Evolutionary conservation across 1,140 invertebrate species (phyloP).

Genomic region (Penaeus vannamei): DNA sequence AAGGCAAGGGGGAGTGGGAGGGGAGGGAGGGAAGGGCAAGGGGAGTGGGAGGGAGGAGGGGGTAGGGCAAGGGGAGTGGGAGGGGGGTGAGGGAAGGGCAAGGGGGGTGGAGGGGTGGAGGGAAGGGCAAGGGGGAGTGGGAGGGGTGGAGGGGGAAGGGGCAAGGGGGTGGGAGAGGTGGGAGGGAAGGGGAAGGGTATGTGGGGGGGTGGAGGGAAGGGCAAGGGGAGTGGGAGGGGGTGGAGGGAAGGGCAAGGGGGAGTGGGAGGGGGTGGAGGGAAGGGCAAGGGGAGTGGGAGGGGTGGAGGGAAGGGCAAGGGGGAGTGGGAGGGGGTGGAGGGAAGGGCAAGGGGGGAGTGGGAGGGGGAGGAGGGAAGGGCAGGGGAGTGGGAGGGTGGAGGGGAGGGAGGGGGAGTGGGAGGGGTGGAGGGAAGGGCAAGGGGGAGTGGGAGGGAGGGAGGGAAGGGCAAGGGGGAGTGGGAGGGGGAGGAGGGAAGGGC

Average conservation of each 20-base stretch:
- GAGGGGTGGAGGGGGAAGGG: not conserved
- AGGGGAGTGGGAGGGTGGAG: not conserved
- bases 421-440: no score
- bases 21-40: not conserved
- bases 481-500: not conserved
- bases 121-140: no score
- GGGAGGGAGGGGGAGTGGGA: not conserved
- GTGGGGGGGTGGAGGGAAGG: not conserved
- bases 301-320: not conserved
- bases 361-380: not conserved
- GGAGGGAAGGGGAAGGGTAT: no score
- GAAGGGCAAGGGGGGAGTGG: not conserved
- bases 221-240: not conserved
- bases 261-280: not conserved
- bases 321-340: no score
- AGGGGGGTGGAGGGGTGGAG: no score
- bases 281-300: no score
- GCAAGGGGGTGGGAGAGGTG: not conserved
- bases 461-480: not conserved
- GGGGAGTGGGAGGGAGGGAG: not conserved
- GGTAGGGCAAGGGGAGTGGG: not conserved
- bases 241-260: no score
- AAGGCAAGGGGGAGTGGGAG: not conserved
- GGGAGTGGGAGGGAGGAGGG: not conserved
- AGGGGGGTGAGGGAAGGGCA: not conserved